phyloP scores from a whole-genome alignment of 2,797 vertebrate species.

The Rallus crepitans region DNA sequence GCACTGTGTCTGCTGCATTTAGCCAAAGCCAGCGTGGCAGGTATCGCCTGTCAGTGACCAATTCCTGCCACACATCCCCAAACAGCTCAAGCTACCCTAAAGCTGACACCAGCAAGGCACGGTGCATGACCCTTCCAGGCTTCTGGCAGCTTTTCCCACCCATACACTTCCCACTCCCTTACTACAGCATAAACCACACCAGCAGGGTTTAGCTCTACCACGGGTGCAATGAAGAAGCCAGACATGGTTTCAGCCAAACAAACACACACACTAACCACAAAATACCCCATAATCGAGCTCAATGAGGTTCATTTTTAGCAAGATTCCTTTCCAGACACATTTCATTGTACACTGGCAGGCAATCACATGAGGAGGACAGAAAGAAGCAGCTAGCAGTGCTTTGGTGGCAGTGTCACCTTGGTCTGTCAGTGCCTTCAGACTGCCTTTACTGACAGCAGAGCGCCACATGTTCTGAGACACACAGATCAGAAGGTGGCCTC shows the following conservation, averaged over 20 bases:
- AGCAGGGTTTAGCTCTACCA: neutral
- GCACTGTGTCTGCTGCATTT: neutral
- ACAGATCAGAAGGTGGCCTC: neutral
- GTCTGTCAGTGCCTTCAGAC: neutral
- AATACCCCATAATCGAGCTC: neutral
- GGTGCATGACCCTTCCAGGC: fast-evolving
- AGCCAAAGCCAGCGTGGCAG: fast-evolving
- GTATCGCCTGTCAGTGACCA: neutral
- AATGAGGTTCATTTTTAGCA: neutral
- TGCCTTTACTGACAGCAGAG: neutral
- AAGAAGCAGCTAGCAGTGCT: neutral
- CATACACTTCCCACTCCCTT: neutral
- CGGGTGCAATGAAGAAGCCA: neutral
- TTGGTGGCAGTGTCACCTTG: neutral
- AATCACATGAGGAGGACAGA: neutral
- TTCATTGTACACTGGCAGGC: fast-evolving
- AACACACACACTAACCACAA: neutral
- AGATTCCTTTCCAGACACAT: neutral
- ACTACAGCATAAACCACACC: neutral
- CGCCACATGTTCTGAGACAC: neutral
- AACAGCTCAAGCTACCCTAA: neutral
- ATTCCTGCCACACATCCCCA: neutral
- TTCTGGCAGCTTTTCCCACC: neutral
- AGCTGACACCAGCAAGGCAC: neutral
- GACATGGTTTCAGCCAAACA: neutral